Evolutionary conservation across 2,113 vertebrate genomes (phyloP), one percentile per base, ranked within the genome.

Genomic region (Anser brachyrhynchus): DNA sequence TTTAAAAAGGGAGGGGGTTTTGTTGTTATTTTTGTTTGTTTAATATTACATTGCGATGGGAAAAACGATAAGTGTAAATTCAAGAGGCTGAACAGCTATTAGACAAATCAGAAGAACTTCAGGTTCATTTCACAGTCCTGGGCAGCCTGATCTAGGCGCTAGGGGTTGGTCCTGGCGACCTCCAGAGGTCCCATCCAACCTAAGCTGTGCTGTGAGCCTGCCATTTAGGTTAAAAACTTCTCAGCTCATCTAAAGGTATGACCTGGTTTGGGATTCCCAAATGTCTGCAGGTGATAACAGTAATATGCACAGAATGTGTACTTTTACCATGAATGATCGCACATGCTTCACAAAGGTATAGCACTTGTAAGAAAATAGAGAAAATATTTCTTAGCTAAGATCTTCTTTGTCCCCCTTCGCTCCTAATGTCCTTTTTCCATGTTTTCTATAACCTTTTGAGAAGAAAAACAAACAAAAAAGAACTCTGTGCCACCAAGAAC

Each of bases 321-420:
- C 25, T 31, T 25, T 51, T 90, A 33, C 33, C 8, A 26, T 35
- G 51, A 41, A 37, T 18, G 18, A 71, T 11, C 44, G 57, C 22
- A 61, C 10, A 13, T 11, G 21, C 26, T 61, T 89, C 54, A 28
- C 28, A n/a, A 46, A 75, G 26, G 18, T n/a, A 46, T 6, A 54
- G 7, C 35, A 13, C 28, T 21, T 25, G 6, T 22, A 8, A 35
- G 28, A 29, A 72, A 54, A 52, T 9, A 70, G 3, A 62, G 28
- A 69, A 54, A 62, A 62, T 13, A 31, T 20, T 54, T 61, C 14
- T 29, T n/a, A 23, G 7, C 41, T 52, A 49, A 54, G 14, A 39
- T n/a, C 35, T 70, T n/a, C 28, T 5, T 31, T 4, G 3, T 18
- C 13, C 15, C 0, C 1, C 12, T 13, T 15, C 10, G 35, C 39